Conservation (phyloP, 2,797 vertebrate genomes). For the Phalloptychus januarius region DNA sequence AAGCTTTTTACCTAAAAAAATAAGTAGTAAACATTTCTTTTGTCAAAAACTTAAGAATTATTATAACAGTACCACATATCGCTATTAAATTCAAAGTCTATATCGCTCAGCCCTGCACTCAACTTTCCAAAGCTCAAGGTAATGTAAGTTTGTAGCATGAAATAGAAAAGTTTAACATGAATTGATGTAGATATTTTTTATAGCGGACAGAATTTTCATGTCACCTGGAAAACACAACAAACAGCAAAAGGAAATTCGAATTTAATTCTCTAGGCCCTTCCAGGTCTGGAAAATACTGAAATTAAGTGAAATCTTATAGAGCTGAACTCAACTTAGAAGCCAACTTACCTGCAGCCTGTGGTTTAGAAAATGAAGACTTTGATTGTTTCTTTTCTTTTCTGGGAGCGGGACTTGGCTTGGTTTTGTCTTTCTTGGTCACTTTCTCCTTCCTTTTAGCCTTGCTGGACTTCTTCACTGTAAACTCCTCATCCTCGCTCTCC, state of each 20-base stretch:
- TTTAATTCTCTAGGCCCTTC: too few species aligned
- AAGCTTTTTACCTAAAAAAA: too few species aligned
- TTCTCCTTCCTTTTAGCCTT: constrained; percentile 76
- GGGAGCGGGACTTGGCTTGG: constrained; percentile 32
- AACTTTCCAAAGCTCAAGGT: background rate
- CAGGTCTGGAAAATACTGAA: background rate
- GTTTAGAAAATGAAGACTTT: constrained; percentile 66
- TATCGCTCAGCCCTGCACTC: too few species aligned
- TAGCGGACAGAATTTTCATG: background rate
- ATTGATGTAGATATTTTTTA: background rate
- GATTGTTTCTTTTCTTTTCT: constrained; percentile 71
- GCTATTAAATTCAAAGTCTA: too few species aligned
- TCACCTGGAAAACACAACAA: background rate
- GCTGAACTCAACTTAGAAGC: background rate
- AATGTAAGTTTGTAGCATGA: background rate
- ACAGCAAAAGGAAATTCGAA: too few species aligned
- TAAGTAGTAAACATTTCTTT: too few species aligned
- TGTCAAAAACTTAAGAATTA: too few species aligned
- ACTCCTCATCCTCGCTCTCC: constrained; percentile 84
- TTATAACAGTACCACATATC: too few species aligned
- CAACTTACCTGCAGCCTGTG: constrained; percentile 67
- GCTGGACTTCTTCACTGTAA: constrained; percentile 76
- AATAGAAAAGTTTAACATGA: background rate
- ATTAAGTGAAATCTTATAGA: background rate
- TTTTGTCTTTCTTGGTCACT: constrained; percentile 71